These are phyloP conservation scores for Vanacampus margaritifer DNA, from an alignment of 2,113 vertebrate genomes.

Conservation along the genomic window DNA sequence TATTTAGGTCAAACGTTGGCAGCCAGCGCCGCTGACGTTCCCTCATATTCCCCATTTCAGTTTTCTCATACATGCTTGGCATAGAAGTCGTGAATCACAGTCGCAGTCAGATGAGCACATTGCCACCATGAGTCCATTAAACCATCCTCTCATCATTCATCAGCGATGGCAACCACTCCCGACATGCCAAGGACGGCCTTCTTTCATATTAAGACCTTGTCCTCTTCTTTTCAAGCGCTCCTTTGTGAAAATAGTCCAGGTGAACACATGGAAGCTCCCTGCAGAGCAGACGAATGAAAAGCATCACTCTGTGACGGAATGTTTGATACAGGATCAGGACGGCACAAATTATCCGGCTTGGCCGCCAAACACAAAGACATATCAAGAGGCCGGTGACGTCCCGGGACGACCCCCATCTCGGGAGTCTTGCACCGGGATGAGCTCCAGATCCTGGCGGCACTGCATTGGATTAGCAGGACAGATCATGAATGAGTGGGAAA, in stretches of 20 bases:
- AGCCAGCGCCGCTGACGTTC: neutral
- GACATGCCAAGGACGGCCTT: neutral
- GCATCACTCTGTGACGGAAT: neutral
- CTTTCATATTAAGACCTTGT: neutral
- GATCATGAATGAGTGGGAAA: neutral
- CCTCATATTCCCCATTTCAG: neutral
- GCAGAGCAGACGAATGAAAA: neutral
- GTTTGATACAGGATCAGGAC: neutral
- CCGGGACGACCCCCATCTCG: neutral
- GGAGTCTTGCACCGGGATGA: neutral
- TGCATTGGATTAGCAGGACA: neutral
- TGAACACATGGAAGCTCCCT: neutral
- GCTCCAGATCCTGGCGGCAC: neutral
- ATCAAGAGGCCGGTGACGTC: neutral
- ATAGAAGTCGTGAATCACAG: neutral
- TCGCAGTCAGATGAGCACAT: neutral
- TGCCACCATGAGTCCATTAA: neutral
- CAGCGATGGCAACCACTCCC: neutral
- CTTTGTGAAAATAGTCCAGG: slow-evolving; percentile 1
- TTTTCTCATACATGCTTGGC: neutral
- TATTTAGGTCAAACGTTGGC: slow-evolving; percentile 11
- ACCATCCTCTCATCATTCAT: neutral
- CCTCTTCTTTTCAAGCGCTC: neutral
- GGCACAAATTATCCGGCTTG: neutral
- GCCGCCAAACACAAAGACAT: neutral